These are phyloP conservation scores for Abscondita cerata DNA, from an alignment of 2,888 invertebrate species.

Conservation along the genomic window DNA sequence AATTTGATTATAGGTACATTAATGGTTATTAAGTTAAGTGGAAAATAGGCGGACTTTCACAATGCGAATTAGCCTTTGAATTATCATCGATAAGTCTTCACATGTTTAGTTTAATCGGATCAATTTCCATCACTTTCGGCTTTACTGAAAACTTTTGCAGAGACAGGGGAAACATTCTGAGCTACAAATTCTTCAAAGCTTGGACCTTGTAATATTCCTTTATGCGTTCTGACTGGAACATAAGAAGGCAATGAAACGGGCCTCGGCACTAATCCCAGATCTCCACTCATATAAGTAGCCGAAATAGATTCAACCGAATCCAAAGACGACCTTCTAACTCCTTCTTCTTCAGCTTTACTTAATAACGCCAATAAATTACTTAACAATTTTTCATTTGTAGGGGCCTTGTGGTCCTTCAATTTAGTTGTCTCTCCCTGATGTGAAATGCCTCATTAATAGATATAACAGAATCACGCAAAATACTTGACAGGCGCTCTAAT, in stretches of 20 bases:
- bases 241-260: conserved; percentile 48
- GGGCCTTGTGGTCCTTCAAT: conserved; percentile 60
- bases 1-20: no score
- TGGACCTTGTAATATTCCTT: conserved; percentile 47
- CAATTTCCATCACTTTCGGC: no score
- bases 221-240: conserved; percentile 47
- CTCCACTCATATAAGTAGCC: conserved; percentile 68
- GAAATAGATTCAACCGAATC: conserved; percentile 49
- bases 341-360: conserved; percentile 52
- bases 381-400: conserved; percentile 65
- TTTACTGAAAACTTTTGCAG: background rate
- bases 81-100: no score
- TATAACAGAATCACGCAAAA: conserved; percentile 68
- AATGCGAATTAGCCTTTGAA: no score
- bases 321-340: conserved; percentile 59
- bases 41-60: no score
- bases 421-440: conserved; percentile 55
- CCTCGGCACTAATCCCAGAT: conserved; percentile 72
- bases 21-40: no score
- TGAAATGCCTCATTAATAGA: conserved; percentile 67
- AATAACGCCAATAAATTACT: conserved; percentile 51
- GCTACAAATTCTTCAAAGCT: conserved; percentile 46
- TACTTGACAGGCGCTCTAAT: conserved; percentile 62
- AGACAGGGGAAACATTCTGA: conserved; percentile 1
- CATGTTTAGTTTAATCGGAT: no score